A percentile compares a stretch with the other conserved stretches of the same genome.
Conservation (phyloP, 1,140 invertebrate genomes). For the Bombus haemorrhoidalis region DNA sequence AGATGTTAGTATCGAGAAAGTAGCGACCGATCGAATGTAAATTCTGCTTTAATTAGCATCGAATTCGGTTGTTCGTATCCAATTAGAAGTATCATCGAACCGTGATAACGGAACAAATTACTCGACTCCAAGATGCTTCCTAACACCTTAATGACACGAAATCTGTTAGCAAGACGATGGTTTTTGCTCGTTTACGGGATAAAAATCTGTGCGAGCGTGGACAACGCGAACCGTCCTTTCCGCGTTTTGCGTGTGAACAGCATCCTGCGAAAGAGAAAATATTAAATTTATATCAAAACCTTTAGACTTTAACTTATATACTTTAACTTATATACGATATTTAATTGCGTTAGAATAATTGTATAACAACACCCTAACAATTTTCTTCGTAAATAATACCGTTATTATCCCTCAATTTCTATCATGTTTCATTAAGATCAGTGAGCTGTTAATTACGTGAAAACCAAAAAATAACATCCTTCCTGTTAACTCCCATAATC, state of each 20-base stretch:
- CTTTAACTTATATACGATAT: not conserved
- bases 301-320: not conserved
- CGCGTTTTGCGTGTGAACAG: not conserved
- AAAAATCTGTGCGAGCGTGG: not conserved
- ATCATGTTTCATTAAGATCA: not conserved
- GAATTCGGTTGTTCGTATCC: not conserved
- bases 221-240: not conserved
- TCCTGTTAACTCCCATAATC: not conserved
- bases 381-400: not conserved
- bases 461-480: not conserved
- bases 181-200: conserved; percentile 9
- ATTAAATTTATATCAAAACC: not conserved
- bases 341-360: not conserved
- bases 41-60: conserved; percentile 1
- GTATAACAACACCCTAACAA: not conserved
- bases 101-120: conserved; percentile 2
- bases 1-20: conserved; percentile 10
- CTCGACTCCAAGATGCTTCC: not conserved
- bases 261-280: not conserved
- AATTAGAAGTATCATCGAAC: not conserved
- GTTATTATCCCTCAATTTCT: not conserved
- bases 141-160: not conserved
- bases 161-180: not conserved
- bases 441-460: not conserved
- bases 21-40: not conserved